Percentiles rank a stretch among this genome's conserved stretches.
Conservation (phyloP, 2,888 invertebrate species). For the Hypena proboscidalis region DNA sequence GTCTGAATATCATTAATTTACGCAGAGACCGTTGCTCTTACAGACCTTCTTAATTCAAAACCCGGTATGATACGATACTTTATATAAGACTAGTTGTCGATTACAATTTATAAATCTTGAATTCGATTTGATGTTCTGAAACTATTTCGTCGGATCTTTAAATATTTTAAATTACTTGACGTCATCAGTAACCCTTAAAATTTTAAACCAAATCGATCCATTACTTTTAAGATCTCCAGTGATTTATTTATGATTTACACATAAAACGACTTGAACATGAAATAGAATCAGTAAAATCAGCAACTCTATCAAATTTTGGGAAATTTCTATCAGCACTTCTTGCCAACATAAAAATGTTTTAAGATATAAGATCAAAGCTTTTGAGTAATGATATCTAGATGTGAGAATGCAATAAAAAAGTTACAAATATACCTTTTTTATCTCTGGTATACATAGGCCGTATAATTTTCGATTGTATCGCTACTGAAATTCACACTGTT, state of each 20-base stretch:
- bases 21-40: too few relatives aligned
- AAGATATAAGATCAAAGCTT: constrained; percentile 79
- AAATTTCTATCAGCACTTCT: constrained; percentile 42
- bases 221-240: constrained; percentile 13
- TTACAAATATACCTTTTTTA: constrained; percentile 70
- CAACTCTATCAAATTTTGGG: constrained; percentile 30
- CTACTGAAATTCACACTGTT: constrained; percentile 40
- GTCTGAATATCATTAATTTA: too few relatives aligned
- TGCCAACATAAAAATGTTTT: constrained; percentile 71
- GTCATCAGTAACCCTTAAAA: constrained; percentile 1
- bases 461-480: constrained; percentile 60
- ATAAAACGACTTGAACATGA: constrained; percentile 29
- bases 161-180: constrained; percentile 3
- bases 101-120: too few relatives aligned
- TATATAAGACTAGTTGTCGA: too few relatives aligned
- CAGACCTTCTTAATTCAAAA: too few relatives aligned
- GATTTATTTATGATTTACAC: constrained; percentile 29
- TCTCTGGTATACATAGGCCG: constrained; percentile 52
- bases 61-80: too few relatives aligned
- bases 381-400: constrained; percentile 78
- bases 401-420: constrained; percentile 79
- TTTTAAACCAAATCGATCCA: constrained; percentile 5
- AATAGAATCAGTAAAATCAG: constrained; percentile 37
- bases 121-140: too few relatives aligned
- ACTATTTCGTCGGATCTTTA: neutral